phyloP scores from a whole-genome alignment of 2,113 vertebrate genomes.

The Pollachius pollachius region DNA sequence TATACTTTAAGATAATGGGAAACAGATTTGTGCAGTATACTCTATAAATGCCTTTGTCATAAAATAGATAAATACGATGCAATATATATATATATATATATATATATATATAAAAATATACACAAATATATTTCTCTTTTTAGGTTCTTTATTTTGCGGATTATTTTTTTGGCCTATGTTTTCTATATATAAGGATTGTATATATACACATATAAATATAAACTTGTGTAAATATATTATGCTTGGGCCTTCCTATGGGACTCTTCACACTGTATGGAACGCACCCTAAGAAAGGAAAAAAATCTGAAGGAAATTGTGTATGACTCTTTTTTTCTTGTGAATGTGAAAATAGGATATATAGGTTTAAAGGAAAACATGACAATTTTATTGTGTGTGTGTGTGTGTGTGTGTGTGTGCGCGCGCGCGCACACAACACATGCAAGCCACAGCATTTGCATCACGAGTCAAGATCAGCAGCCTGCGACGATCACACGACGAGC shows the following conservation, averaged over 20 bases:
- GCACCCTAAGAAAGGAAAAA: conserved; percentile 68
- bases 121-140: neutral
- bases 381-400: conserved; percentile 1
- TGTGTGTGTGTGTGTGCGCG: neutral
- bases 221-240: conserved; percentile 72
- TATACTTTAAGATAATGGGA: conserved; percentile 65
- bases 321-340: conserved; percentile 21
- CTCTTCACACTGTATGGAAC: conserved; percentile 74
- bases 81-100: neutral
- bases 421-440: too few species aligned
- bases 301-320: conserved; percentile 51
- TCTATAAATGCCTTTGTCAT: neutral
- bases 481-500: too few species aligned
- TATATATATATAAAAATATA: neutral
- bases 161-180: conserved; percentile 76
- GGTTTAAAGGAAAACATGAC: too few species aligned
- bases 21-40: conserved; percentile 60
- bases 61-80: neutral
- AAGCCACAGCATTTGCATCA: too few species aligned
- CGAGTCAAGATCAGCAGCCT: too few species aligned
- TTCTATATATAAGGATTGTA: conserved; percentile 72
- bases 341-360: neutral
- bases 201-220: conserved; percentile 48
- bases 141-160: conserved; percentile 46
- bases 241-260: conserved; percentile 70